These are phyloP conservation scores for Sula dactylatra DNA, from an alignment of 2,113 vertebrate genomes.

Conservation along the genomic window DNA sequence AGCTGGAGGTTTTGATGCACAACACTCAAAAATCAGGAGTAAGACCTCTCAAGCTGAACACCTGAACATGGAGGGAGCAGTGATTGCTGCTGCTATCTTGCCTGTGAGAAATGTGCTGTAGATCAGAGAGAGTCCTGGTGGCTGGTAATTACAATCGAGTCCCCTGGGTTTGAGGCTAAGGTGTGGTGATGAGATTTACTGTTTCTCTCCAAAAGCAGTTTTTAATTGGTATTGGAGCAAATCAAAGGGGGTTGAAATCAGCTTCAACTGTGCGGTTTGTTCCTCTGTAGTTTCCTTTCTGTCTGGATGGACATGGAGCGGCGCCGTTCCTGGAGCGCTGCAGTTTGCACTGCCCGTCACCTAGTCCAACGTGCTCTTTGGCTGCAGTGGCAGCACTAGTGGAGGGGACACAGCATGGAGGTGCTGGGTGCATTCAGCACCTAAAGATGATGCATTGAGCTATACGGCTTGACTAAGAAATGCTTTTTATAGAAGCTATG, in stretches of 20 bases:
- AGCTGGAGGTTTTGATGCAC: background rate
- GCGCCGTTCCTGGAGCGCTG: background rate
- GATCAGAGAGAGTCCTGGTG: accelerated
- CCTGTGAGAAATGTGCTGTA: background rate
- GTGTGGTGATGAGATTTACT: background rate
- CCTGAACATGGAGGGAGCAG: background rate
- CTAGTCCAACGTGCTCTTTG: accelerated
- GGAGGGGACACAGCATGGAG: background rate
- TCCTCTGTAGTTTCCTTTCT: background rate
- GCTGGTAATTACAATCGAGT: background rate
- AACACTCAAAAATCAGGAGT: background rate
- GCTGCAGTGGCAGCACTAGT: accelerated
- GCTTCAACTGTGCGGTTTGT: background rate
- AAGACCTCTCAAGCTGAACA: background rate
- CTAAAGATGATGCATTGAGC: background rate
- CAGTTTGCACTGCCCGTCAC: background rate
- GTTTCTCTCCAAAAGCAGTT: background rate
- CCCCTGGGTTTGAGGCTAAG: accelerated
- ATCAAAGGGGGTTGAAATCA: background rate
- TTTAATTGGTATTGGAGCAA: background rate
- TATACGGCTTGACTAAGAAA: background rate
- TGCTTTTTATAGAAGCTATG: background rate
- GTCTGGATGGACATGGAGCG: background rate
- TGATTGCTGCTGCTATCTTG: accelerated
- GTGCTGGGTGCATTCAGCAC: accelerated